phyloP scores from a whole-genome alignment of 2,113 vertebrate species.

The Prietella phreatophila region DNA sequence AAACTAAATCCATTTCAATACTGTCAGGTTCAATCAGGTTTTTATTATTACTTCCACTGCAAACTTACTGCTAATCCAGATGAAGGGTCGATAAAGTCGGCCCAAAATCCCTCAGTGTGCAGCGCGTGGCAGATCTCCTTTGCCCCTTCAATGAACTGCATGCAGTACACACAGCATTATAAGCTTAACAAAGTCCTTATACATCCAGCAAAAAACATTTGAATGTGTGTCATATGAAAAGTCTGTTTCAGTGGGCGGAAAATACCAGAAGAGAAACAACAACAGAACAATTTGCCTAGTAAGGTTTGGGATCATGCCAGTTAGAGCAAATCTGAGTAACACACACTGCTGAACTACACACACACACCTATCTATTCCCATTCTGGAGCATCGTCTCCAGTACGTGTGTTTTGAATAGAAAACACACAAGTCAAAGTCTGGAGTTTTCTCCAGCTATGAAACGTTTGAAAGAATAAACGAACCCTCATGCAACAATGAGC shows the following conservation, averaged over 20 bases:
- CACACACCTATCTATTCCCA: neutral
- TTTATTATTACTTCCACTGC: neutral
- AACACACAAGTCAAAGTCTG: neutral
- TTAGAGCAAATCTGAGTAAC: constrained; percentile 18
- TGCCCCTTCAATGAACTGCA: constrained; percentile 87
- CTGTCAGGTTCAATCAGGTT: too few species aligned
- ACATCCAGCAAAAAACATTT: neutral
- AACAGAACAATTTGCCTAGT: neutral
- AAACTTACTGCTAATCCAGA: constrained; percentile 88
- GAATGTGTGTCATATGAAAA: neutral
- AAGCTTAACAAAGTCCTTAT: neutral
- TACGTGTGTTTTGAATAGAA: neutral
- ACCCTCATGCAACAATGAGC: neutral
- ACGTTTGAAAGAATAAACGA: neutral
- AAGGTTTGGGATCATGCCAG: neutral
- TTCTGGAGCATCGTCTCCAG: neutral
- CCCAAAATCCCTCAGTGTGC: constrained; percentile 88
- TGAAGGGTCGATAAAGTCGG: constrained; percentile 94
- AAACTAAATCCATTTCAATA: neutral
- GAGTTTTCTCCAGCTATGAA: neutral
- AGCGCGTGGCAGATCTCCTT: constrained; percentile 90
- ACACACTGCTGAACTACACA: neutral
- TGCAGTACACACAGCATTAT: neutral
- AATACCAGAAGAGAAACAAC: neutral
- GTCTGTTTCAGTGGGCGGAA: neutral